Percentiles rank a stretch among this genome's conserved stretches.
Conservation (phyloP, 2,113 vertebrate genomes). For the Gracilinanus agilis region DNA sequence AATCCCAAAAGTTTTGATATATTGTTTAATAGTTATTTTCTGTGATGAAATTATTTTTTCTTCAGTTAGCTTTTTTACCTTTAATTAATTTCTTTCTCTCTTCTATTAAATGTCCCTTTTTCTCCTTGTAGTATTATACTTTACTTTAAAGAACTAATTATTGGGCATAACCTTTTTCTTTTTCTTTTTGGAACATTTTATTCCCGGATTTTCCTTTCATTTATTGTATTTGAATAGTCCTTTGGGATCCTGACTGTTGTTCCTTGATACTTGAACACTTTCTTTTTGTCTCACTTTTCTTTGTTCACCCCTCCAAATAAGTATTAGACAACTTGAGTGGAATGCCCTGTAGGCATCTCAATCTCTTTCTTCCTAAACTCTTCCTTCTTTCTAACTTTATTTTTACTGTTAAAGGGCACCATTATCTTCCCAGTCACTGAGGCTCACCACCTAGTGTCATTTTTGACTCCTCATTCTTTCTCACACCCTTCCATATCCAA, state of each 20-base stretch:
- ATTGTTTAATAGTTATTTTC: neutral
- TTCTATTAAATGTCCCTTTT: neutral
- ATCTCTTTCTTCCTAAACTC: neutral
- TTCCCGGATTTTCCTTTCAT: neutral
- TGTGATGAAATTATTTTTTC: neutral
- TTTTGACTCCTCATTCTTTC: neutral
- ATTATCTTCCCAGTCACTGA: neutral
- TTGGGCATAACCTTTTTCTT: neutral
- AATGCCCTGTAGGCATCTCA: no score
- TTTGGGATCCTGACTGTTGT: neutral
- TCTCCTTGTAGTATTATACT: neutral
- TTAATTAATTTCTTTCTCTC: neutral
- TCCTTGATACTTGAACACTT: neutral
- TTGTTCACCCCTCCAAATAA: no score
- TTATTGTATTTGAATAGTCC: neutral
- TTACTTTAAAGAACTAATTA: neutral
- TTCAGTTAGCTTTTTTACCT: neutral
- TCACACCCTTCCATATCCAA: neutral
- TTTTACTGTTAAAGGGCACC: neutral
- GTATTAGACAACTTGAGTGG: no score
- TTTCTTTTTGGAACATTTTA: neutral
- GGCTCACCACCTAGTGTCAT: neutral
- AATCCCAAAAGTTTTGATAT: neutral
- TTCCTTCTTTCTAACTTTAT: neutral
- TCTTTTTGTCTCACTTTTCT: neutral